Evolutionary conservation across 2,888 invertebrate genomes (phyloP), one percentile per base, ranked within the genome.

Genomic region (Thalpophila matura): DNA sequence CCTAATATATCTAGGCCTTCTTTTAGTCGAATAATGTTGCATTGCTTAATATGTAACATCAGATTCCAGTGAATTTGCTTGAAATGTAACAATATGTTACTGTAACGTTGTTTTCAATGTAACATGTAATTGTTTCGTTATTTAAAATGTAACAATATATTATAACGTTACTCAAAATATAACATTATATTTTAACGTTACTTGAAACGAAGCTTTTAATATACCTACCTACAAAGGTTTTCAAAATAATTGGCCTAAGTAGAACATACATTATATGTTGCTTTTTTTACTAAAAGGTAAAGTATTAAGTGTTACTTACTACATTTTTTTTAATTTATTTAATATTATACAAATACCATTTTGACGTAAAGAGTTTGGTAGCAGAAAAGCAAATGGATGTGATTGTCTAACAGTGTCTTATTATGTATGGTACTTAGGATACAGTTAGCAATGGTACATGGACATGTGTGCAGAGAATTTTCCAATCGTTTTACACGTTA

Each of bases 351-450:
- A n/a, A n/a, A n/a, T 50, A 37, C 14, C 29, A 20, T 31, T 24
- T 45, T 27, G 4, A 35, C 0, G n/a, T 38, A 16, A 37, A 40
- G 4, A 31, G 42, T 56, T 66, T 24, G 20, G 16, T 51, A 37
- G 6, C 33, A 18, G 4, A 7, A 35, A 54, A 37, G 14, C n/a
- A 43, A 50, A 53, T 63, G 72, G 68, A 85, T 84, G 84, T 85
- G 86, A 89, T 86, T 85, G 84, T 81, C 80, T 81, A 81, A 65
- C 78, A 86, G 88, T 88, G 88, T 88, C 86, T 88, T 88, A 88
- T 85, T 69, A 59, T 59, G 31, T 66, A 64, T 14, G 45, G 50
- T 73, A 65, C 18, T 60, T 77, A 88, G 85, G 57, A 74, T 88
- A 86, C 54, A 62, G 61, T 64, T 69, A 74, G 61, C 67, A 70